A percentile compares a stretch with the other conserved stretches of the same genome.
These are phyloP conservation scores for Pheosia gnoma DNA, from an alignment of 2,888 invertebrate genomes.

Conservation along the genomic window DNA sequence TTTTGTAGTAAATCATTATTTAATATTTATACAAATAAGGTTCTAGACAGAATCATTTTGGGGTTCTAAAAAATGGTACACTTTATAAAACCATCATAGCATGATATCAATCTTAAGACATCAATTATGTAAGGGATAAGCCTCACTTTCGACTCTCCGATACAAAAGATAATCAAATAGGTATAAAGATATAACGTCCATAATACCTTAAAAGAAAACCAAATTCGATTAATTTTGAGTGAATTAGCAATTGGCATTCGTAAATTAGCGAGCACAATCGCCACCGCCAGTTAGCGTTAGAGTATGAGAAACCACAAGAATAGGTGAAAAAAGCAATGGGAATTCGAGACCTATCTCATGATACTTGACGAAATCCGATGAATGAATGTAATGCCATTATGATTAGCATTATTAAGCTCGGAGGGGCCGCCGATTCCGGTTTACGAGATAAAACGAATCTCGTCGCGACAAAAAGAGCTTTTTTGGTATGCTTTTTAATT, in stretches of 20 bases:
- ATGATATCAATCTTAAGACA: too few relatives aligned
- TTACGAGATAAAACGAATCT: slow-evolving; percentile 79
- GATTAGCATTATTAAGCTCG: slow-evolving; percentile 80
- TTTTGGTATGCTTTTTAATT: slow-evolving; percentile 69
- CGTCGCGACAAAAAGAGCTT: slow-evolving; percentile 71
- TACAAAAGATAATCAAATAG: too few relatives aligned
- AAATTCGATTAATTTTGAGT: slow-evolving; percentile 23
- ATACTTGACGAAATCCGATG: slow-evolving; percentile 78
- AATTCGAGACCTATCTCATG: slow-evolving; percentile 61
- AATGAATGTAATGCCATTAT: slow-evolving; percentile 83
- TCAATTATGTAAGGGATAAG: neutral
- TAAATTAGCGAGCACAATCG: slow-evolving; percentile 55
- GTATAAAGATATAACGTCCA: too few relatives aligned
- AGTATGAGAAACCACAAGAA: slow-evolving; percentile 63
- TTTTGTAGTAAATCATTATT: slow-evolving; percentile 37
- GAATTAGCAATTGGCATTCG: slow-evolving; percentile 51
- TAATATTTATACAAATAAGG: slow-evolving; percentile 8
- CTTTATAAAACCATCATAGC: too few relatives aligned
- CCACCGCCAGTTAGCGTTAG: slow-evolving; percentile 63
- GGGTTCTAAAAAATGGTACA: too few relatives aligned
- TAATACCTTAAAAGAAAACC: neutral
- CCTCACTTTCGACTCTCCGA: too few relatives aligned
- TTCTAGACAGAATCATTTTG: neutral
- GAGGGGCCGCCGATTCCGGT: slow-evolving; percentile 79
- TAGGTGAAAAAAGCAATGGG: slow-evolving; percentile 64